phyloP scores from a whole-genome alignment of 2,888 invertebrate species.

The Sericinus montela region DNA sequence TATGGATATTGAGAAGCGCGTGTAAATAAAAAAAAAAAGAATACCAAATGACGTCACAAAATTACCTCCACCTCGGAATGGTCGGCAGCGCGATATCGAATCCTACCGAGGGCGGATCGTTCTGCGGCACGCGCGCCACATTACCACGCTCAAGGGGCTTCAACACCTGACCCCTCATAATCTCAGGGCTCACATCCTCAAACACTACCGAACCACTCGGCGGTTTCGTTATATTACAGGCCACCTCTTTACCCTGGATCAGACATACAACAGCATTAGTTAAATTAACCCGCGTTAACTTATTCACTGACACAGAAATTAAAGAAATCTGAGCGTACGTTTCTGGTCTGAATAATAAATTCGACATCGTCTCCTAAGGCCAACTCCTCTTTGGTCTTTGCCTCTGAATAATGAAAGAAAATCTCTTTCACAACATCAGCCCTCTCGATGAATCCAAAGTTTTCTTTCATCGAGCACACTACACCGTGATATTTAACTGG shows the following conservation, averaged over 20 bases:
- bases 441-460: conserved; percentile 97
- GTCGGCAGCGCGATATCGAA: conserved; percentile 92
- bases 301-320: too few relatives aligned
- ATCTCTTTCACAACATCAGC: conserved; percentile 99
- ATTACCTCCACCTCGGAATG: conserved; percentile 90
- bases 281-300: too few relatives aligned
- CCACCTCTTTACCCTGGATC: conserved; percentile 94
- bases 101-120: conserved; percentile 93
- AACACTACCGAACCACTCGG: conserved; percentile 97
- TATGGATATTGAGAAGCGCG: too few relatives aligned
- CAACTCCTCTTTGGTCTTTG: conserved; percentile 91
- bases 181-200: conserved; percentile 94
- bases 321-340: conserved; percentile 80
- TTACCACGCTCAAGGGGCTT: conserved; percentile 91
- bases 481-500: conserved; percentile 97
- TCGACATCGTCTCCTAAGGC: conserved; percentile 97
- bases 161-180: conserved; percentile 90
- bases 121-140: conserved; percentile 84
- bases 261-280: not conserved
- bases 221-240: conserved; percentile 94
- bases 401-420: conserved; percentile 98
- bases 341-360: conserved; percentile 96
- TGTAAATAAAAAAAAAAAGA: too few relatives aligned
- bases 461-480: conserved; percentile 98
- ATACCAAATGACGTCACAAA: not conserved